phyloP scores from a whole-genome alignment of 1,140 invertebrate genomes.

The Sminthurides bifidus region DNA sequence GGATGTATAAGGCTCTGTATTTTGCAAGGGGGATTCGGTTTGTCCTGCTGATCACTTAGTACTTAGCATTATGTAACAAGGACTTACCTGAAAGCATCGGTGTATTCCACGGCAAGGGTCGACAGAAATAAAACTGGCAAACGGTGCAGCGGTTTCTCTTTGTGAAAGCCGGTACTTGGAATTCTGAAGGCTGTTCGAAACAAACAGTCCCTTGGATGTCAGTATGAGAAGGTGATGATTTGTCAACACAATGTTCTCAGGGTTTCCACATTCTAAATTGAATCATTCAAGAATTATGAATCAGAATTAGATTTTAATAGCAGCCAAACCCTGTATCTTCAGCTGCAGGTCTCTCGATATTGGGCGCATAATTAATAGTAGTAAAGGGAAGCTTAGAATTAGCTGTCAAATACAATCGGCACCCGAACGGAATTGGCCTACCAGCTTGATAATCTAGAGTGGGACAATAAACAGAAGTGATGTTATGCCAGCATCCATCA shows the following conservation, averaged over 20 bases:
- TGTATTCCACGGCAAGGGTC: conserved; percentile 1
- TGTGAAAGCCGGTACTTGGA: not conserved
- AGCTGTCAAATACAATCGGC: no score
- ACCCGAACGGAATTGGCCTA: no score
- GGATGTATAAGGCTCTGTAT: no score
- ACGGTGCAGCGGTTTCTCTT: not conserved
- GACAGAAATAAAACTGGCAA: not conserved
- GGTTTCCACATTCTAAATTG: not conserved
- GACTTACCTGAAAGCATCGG: not conserved
- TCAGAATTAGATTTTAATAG: no score
- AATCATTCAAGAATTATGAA: no score
- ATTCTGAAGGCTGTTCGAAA: conserved; percentile 1
- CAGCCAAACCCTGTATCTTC: no score
- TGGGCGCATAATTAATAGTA: no score
- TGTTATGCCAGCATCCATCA: conserved; percentile 1
- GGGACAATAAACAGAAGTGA: conserved; percentile 4
- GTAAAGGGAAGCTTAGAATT: no score
- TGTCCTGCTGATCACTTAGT: no score
- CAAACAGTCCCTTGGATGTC: not conserved
- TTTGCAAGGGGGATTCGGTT: no score
- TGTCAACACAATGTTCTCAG: conserved; percentile 4
- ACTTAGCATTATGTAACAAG: not conserved
- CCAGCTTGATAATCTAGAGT: not conserved
- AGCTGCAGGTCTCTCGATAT: conserved; percentile 1
- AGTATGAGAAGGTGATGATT: conserved; percentile 7